Evolutionary conservation across 2,113 vertebrate species (phyloP).

Genomic region (Alethe castanea): DNA sequence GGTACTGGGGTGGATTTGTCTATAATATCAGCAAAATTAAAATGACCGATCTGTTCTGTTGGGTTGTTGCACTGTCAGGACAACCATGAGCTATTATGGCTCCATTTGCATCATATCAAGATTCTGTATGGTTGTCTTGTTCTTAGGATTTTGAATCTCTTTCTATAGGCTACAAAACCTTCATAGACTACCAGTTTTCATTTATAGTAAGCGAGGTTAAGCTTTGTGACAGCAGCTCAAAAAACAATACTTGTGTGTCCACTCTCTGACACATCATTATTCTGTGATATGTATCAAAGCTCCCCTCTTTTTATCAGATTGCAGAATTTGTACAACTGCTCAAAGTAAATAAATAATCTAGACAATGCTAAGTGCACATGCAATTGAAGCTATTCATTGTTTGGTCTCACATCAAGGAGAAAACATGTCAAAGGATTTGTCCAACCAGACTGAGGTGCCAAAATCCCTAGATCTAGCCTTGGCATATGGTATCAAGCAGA

Average conservation of each 20-base stretch:
- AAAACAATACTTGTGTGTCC: background rate
- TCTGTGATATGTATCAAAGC: background rate
- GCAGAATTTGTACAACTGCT: constrained; percentile 21
- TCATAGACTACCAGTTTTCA: background rate
- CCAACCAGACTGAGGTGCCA: constrained; percentile 53
- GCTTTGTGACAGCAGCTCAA: background rate
- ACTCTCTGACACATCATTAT: constrained; percentile 26
- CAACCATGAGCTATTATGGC: background rate
- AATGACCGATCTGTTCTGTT: background rate
- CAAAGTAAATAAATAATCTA: constrained; percentile 54
- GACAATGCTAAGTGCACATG: constrained; percentile 32
- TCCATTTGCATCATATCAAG: background rate
- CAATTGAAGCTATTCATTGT: constrained; percentile 26
- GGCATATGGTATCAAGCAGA: constrained; percentile 40
- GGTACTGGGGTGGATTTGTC: background rate
- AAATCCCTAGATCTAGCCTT: constrained; percentile 49
- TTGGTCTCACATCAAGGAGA: constrained; percentile 47
- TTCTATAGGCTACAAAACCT: background rate
- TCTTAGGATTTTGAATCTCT: background rate
- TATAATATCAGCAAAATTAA: background rate
- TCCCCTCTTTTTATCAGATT: constrained; percentile 33
- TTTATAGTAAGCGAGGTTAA: background rate
- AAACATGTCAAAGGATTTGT: constrained; percentile 58
- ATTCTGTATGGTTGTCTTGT: background rate
- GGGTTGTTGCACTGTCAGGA: background rate